Conservation (phyloP, 2,113 vertebrate genomes). For the Sprattus sprattus region DNA sequence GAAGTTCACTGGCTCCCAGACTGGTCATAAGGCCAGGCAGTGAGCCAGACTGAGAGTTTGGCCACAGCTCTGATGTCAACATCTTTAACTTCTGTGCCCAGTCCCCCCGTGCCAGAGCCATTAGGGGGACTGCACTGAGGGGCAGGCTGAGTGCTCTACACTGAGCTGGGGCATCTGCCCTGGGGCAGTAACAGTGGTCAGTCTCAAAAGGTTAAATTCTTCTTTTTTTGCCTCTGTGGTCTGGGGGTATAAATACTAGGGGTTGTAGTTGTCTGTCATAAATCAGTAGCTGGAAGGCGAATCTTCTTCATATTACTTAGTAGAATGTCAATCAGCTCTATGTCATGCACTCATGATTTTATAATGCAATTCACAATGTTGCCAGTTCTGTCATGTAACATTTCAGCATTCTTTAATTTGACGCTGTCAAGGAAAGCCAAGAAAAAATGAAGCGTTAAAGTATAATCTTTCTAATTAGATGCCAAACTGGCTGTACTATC, state of each 20-base stretch:
- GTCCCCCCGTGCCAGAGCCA: background rate
- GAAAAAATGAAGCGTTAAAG: background rate
- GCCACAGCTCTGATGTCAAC: background rate
- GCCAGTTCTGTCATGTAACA: background rate
- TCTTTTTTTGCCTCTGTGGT: background rate
- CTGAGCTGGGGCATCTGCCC: background rate
- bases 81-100: background rate
- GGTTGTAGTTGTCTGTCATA: background rate
- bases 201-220: background rate
- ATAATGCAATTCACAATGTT: background rate
- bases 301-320: background rate
- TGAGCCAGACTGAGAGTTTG: constrained; percentile 5
- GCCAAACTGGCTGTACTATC: background rate
- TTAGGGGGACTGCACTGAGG: background rate
- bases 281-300: background rate
- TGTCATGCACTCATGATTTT: background rate
- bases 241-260: background rate
- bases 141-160: background rate
- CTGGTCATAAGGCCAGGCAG: background rate
- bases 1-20: background rate
- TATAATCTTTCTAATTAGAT: background rate
- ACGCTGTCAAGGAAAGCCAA: background rate
- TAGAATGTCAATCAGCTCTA: background rate
- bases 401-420: background rate
- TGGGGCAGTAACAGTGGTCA: background rate